Evolutionary conservation across 2,113 vertebrate species (phyloP), one percentile per base, ranked within the genome.

Genomic region (Hippoglossus stenolepis): DNA sequence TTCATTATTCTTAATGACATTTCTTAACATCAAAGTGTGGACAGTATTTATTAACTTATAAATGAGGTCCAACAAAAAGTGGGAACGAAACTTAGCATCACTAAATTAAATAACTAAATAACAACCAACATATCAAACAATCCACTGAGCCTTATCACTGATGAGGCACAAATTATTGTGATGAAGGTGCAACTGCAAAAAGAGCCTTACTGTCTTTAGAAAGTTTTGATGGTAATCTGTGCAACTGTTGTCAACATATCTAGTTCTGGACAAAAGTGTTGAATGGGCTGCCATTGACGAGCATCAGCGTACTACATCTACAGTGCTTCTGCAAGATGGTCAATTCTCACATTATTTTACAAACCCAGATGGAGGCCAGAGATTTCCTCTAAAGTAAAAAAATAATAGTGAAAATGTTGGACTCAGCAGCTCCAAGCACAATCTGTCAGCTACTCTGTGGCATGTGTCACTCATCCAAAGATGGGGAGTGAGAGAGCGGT

Each of bases 391-490:
- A 11, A 2, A 11, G 40, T 20, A 31, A 49, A 18, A n/a, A 45
- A 13, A 43, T n/a, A 64, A 47, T 7, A 47, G 45, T 58, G 12
- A 15, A 2, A 57, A 26, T 14, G 20, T 17, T 18, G 11, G 4
- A 38, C 58, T 28, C 40, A 62, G 56, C 28, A 64, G 35, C 40
- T 60, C 60, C 3, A 65, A 65, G 31, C 24, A 4, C 20, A 28
- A 49, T 17, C 70, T 82, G 28, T 66, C 15, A n/a, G 11, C 35
- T 38, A 12, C 59, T 54, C 18, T 24, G 24, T 5, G 53, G 23
- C 15, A 13, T 38, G 60, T 58, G 56, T 11, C 40, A 75, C 38
- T 66, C 57, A 72, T 38, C 6, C 59, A 67, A 59, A 53, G 5
- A 54, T 5, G 26, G 12, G 47, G 20, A 47, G 24, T 0, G 2